phyloP scores from a whole-genome alignment of 2,113 vertebrate genomes.

The Gyps fulvus region DNA sequence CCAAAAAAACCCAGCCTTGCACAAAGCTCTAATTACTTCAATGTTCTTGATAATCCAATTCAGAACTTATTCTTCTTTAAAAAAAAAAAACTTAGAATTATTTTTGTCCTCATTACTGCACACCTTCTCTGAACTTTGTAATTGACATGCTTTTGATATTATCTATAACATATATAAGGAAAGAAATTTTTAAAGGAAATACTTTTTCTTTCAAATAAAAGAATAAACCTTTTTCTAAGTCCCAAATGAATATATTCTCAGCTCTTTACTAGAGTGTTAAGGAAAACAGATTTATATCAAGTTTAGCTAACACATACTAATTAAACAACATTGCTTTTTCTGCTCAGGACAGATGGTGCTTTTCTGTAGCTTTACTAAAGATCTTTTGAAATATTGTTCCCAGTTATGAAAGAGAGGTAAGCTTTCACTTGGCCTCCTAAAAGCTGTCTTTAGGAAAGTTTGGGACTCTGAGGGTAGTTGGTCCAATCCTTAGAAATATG shows the following conservation, averaged over 20 bases:
- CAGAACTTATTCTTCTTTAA: not conserved
- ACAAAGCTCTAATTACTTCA: not conserved
- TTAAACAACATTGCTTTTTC: conserved; percentile 3
- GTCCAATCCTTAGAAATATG: not conserved
- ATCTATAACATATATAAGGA: not conserved
- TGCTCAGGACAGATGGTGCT: conserved; percentile 43
- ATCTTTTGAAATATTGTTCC: conserved; percentile 32
- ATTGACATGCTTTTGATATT: not conserved
- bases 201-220: not conserved
- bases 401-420: conserved; percentile 6
- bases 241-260: not conserved
- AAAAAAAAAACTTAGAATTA: not conserved
- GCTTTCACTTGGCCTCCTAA: not conserved
- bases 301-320: conserved; percentile 20
- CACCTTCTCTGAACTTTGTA: not conserved
- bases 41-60: not conserved
- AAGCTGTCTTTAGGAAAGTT: not conserved
- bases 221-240: not conserved
- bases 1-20: not conserved
- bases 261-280: not conserved
- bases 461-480: not conserved
- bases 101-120: not conserved
- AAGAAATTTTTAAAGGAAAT: not conserved
- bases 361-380: conserved; percentile 25
- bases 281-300: conserved; percentile 6